These are phyloP conservation scores for Stictonetta naevosa DNA, from an alignment of 2,113 vertebrate species.

Conservation along the genomic window DNA sequence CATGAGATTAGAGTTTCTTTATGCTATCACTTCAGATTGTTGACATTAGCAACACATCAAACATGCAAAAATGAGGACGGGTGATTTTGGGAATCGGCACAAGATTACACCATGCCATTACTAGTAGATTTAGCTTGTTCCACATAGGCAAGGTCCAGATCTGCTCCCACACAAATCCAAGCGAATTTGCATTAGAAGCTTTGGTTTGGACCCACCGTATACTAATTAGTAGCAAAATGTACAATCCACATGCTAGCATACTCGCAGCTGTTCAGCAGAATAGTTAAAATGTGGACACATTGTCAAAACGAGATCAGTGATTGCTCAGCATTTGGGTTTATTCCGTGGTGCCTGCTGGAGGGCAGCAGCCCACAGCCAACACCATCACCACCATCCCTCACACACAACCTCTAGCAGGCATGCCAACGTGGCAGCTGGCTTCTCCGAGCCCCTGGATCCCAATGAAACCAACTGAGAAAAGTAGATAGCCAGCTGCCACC, in stretches of 20 bases:
- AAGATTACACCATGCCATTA: neutral
- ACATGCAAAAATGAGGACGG: neutral
- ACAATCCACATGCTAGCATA: neutral
- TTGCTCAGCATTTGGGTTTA: neutral
- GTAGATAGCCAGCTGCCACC: neutral
- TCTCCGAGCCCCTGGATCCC: neutral
- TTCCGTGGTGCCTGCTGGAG: neutral
- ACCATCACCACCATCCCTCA: rapidly evolving
- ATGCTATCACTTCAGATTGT: neutral
- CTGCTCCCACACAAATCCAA: neutral
- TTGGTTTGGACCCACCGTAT: rapidly evolving
- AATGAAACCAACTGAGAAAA: neutral
- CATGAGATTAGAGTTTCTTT: neutral
- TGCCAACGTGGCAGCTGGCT: neutral
- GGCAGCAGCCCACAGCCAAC: neutral
- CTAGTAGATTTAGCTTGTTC: neutral
- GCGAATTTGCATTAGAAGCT: neutral
- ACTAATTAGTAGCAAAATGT: neutral
- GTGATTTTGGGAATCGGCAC: neutral
- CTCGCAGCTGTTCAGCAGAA: neutral
- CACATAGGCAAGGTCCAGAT: neutral
- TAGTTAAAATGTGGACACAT: neutral
- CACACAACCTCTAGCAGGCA: neutral
- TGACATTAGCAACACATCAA: neutral
- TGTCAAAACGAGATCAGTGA: neutral